Conservation (phyloP, 1,140 invertebrate genomes). For the Eupristina koningsbergeri region DNA sequence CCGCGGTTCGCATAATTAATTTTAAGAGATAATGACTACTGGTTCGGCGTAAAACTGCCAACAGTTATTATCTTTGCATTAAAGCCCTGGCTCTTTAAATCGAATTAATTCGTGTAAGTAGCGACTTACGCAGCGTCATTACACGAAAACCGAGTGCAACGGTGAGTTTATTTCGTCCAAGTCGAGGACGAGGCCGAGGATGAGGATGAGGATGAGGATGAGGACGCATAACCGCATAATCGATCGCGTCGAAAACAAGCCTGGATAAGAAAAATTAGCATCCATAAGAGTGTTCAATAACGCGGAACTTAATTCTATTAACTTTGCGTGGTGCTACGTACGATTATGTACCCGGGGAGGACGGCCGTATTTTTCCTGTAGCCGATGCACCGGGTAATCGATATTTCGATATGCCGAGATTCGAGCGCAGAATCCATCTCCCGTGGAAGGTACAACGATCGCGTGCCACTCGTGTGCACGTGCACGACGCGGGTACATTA, state of each 20-base stretch:
- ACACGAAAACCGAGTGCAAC: too few species aligned
- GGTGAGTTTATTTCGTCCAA: too few species aligned
- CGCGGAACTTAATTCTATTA: conserved; percentile 1
- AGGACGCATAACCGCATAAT: too few species aligned
- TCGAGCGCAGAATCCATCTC: conserved; percentile 17
- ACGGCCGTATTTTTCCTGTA: neutral
- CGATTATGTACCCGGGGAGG: too few species aligned
- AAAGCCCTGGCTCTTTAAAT: neutral
- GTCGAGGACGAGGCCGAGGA: too few species aligned
- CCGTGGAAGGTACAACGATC: neutral
- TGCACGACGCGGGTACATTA: neutral
- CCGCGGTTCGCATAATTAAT: neutral
- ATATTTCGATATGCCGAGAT: neutral
- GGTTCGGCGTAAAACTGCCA: neutral
- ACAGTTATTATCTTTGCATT: neutral
- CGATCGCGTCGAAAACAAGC: too few species aligned
- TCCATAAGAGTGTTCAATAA: neutral
- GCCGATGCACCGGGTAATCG: neutral
- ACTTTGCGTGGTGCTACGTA: neutral
- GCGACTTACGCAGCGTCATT: neutral
- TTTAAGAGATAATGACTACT: neutral
- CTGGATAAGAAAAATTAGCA: neutral
- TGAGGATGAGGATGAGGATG: too few species aligned
- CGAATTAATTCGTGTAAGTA: neutral
- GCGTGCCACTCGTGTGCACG: conserved; percentile 23